Evolutionary conservation across 2,113 vertebrate species (phyloP), one percentile per base, ranked within the genome.

Genomic region (Mormoops blainvillei): DNA sequence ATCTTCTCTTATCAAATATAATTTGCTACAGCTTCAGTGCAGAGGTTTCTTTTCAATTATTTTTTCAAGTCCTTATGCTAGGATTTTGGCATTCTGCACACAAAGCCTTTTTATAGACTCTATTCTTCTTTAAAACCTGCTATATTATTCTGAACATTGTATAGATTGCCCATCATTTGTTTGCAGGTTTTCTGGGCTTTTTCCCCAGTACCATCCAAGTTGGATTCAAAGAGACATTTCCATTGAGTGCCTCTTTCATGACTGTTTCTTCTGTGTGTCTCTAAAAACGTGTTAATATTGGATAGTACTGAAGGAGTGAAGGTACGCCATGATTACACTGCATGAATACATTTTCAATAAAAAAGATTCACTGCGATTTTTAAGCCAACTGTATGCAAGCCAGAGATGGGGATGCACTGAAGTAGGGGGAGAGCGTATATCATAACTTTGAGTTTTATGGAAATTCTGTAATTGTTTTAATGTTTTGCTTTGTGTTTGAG

Each of bases 61-160:
- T 78, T 89, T 95, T 78, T 93, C 50, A 94, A 78, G n/a, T 80
- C 68, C 33, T 89, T 54, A 45, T 50, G 22, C 70, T 92, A 76
- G 56, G 20, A 93, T 93, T 97, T 97, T 96, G 31, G 67, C 41
- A 89, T 93, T 96, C n/a, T 81, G 63, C 74, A 89, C 38, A 96
- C 54, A 84, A 70, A 80, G 26, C 50, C 67, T 93, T 92, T 93
- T 90, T 88, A 84, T 81, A 86, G 58, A 31, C 13, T 67, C 50
- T 28, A 20, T 92, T 85, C 10, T 56, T 85, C 76, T 85, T 85
- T 22, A 12, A 50, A 89, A 45, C 85, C 43, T 83, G 16, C 82
- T 80, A 4, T 61, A 41, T 83, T 68, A 61, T 87, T 95, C 45
- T 87, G 54, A 95, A 43, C 8, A 61, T 63, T 80, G 38, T 58